Percentiles rank a stretch among this genome's conserved stretches.
These are phyloP conservation scores for Macaca nemestrina DNA, from an alignment of 2,113 vertebrate genomes.

Conservation along the genomic window DNA sequence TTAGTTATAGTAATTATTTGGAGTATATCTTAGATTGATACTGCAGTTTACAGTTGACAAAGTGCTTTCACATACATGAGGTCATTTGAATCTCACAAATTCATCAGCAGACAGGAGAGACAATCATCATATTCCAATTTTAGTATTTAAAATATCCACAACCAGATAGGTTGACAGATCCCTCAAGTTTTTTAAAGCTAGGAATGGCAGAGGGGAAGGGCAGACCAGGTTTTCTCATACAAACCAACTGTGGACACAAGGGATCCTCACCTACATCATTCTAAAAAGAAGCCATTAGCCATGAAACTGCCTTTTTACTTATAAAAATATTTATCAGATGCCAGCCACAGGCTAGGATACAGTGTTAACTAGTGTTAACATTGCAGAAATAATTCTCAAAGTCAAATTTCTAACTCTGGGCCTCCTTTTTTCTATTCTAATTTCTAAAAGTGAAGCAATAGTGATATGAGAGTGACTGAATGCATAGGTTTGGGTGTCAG, in stretches of 20 bases:
- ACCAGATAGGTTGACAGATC: background rate
- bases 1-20: background rate
- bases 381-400: background rate
- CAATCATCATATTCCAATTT: background rate
- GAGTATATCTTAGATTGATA: background rate
- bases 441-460: background rate
- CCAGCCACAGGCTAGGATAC: background rate
- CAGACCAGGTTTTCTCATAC: background rate
- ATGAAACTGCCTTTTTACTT: background rate
- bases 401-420: background rate
- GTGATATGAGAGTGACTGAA: rapidly evolving
- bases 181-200: background rate
- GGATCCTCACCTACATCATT: background rate
- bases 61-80: background rate
- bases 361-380: background rate
- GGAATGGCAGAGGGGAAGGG: background rate
- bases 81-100: background rate
- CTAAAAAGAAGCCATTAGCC: background rate
- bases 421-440: background rate
- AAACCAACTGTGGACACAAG: rapidly evolving
- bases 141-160: background rate
- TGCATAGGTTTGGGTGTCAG: background rate
- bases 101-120: background rate
- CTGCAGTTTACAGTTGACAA: background rate
- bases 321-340: background rate